Base-by-base conservation (phyloP, 2,888 invertebrate species). In the Sinotaia quadrata region DNA sequence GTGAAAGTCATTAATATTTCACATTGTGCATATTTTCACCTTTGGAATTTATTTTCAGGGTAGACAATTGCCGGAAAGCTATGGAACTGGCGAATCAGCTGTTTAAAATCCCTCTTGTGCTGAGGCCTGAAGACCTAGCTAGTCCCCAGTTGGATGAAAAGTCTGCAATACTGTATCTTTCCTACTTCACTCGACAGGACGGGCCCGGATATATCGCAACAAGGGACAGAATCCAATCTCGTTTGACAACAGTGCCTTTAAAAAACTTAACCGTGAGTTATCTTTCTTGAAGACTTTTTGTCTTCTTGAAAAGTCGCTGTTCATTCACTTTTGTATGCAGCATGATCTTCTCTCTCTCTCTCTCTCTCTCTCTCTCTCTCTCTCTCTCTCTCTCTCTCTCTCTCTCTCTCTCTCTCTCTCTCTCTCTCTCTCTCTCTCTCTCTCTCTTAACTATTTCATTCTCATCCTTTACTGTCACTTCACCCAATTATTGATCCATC, bases 171-270 rank as follows among this genome's bases (percentile, higher is more conserved):
- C 98, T 98, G 0, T 98, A 98, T 89, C 90, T 98, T 59, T 97
- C 97, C 0, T 98, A 98, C 89, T 99, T 98, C 88, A 97, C 98
- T 94, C 97, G 96, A 85, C 95, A 96, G 33, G 94, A 94, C 63
- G 96, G 96, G 2, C 94, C 98, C 0, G 91, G 98, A 3, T 97
- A 96, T 87, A 92, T 93, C 85, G 94, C 97, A 0, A 97, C 98
- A 0, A 90, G 98, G 79, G 92, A 95, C 76, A 96, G 97, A 94
- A 95, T 97, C 66, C 94, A 94, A 15, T 75, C 78, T 4, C 92
- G 95, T 82, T 89, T 96, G 69, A 93, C 95, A 73, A 92, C 94
- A 75, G 88, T 89, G 70, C 84, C 87, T 15, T 92, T 97, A 54
- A 92, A 92, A 57, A 98, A 97, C 89, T 98, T 98, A 85, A 97